phyloP scores from a whole-genome alignment of 2,113 vertebrate genomes.

The Athene noctua region DNA sequence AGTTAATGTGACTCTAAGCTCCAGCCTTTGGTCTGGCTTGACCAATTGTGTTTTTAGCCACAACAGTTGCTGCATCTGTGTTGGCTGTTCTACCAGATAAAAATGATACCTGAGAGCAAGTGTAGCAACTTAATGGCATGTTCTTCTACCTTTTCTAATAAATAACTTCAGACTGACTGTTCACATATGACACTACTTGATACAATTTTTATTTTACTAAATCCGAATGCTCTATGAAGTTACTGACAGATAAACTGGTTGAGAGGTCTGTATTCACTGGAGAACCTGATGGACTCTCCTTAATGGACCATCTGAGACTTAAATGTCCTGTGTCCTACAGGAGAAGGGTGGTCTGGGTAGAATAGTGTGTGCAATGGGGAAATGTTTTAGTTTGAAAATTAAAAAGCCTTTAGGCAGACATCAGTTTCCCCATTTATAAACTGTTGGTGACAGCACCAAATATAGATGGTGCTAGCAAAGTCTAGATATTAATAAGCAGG shows the following conservation, averaged over 20 bases:
- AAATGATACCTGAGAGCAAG: background rate
- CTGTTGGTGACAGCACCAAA: background rate
- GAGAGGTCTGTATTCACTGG: background rate
- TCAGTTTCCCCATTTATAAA: background rate
- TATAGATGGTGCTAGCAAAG: background rate
- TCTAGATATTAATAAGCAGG: background rate
- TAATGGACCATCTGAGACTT: background rate
- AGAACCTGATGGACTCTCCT: background rate
- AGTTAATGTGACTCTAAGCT: background rate
- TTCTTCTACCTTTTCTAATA: background rate
- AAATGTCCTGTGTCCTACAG: background rate
- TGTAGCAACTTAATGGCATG: background rate
- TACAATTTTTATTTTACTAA: background rate
- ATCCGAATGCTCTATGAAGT: background rate
- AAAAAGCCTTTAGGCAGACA: background rate
- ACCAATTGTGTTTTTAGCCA: background rate
- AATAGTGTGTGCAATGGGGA: background rate
- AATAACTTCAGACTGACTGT: background rate
- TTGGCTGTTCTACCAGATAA: background rate
- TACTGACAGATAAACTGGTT: background rate
- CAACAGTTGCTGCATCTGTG: background rate
- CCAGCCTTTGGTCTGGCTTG: background rate
- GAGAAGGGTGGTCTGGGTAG: background rate
- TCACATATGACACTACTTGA: background rate
- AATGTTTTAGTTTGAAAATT: background rate